These are phyloP conservation scores for Darevskia mixta DNA, from an alignment of 2,797 vertebrate genomes.

Conservation along the genomic window DNA sequence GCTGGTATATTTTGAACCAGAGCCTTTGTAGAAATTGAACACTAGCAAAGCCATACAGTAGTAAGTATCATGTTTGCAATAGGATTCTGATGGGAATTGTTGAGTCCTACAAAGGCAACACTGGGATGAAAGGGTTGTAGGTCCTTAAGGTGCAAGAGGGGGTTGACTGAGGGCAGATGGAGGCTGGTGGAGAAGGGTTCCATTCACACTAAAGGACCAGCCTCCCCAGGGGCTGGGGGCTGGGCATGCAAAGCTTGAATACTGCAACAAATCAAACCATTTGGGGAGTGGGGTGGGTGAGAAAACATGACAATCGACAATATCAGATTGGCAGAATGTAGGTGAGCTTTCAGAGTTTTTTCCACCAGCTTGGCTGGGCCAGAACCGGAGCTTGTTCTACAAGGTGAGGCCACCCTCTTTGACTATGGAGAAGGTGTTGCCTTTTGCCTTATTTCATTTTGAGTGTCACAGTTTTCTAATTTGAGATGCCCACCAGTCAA, in stretches of 20 bases:
- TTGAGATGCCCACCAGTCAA: conserved; percentile 36
- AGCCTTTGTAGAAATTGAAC: background rate
- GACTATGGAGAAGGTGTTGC: background rate
- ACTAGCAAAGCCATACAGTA: background rate
- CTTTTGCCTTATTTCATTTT: conserved; percentile 4
- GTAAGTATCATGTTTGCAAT: background rate
- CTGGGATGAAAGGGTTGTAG: too few relatives aligned
- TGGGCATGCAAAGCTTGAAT: background rate
- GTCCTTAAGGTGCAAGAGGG: too few relatives aligned
- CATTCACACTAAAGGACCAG: background rate
- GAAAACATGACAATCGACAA: background rate
- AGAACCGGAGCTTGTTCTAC: background rate
- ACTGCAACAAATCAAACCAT: background rate
- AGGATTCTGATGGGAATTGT: too few relatives aligned
- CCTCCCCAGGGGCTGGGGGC: background rate
- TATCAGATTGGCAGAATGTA: background rate
- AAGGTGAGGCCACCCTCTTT: background rate
- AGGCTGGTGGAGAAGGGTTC: background rate
- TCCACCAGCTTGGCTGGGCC: background rate
- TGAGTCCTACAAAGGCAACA: too few relatives aligned
- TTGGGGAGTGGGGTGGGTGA: too few relatives aligned
- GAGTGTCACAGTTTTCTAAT: conserved; percentile 10
- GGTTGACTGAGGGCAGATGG: too few relatives aligned
- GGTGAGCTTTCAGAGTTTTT: background rate
- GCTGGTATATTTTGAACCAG: background rate